phyloP scores from a whole-genome alignment of 2,888 invertebrate species.

The Drosophila eohydei region DNA sequence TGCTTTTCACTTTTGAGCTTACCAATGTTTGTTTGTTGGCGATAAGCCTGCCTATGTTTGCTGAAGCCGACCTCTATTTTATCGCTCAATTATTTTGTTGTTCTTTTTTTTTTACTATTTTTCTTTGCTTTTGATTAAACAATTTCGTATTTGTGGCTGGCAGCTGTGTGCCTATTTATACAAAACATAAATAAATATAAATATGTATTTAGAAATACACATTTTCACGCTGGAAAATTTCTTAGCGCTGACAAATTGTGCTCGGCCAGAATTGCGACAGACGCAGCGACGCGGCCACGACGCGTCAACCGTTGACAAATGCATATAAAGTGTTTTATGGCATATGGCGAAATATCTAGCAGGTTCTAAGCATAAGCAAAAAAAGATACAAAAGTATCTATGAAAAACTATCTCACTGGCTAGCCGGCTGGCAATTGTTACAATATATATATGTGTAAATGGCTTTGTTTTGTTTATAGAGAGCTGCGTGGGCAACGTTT shows the following conservation, averaged over 20 bases:
- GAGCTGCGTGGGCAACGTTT: constrained; percentile 36
- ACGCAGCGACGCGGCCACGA: constrained; percentile 38
- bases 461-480: constrained; percentile 40
- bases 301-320: constrained; percentile 71
- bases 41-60: constrained; percentile 39
- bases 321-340: constrained; percentile 40
- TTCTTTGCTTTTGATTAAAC: constrained; percentile 39
- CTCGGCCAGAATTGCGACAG: constrained; percentile 72
- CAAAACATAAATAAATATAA: constrained; percentile 8
- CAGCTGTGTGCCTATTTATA: constrained; percentile 56
- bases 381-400: constrained; percentile 22
- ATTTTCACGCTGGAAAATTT: constrained; percentile 54
- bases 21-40: constrained; percentile 26
- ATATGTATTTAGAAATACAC: constrained; percentile 27
- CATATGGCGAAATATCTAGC: constrained; percentile 57
- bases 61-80: constrained; percentile 45
- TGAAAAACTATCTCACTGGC: constrained; percentile 9
- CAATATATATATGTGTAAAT: constrained; percentile 24
- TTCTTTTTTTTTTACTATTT: not conserved
- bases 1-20: constrained; percentile 25
- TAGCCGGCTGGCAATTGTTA: constrained; percentile 2
- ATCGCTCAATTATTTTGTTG: constrained; percentile 41
- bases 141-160: constrained; percentile 35
- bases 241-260: constrained; percentile 66
- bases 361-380: constrained; percentile 25